Base-by-base conservation (phyloP, 1,140 invertebrate genomes). In the Drosophila littoralis region DNA sequence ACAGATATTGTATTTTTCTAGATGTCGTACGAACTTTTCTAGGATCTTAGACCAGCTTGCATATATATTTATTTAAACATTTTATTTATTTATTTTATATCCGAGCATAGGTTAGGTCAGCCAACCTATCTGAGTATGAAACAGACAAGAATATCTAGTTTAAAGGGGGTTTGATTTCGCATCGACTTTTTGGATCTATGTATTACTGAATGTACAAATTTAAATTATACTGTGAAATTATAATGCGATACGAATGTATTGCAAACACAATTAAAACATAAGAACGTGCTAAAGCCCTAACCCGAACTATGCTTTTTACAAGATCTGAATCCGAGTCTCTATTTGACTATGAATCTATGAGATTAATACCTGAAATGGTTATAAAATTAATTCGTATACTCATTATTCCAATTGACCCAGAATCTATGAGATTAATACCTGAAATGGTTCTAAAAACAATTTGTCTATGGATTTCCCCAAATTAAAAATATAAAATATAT, bases 1-100 rank as follows among this genome's bases (percentile, higher is more conserved):
- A 52, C 42, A 0, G 66, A 68, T 51, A 15, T 68, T 3, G 0
- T 12, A 12, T 58, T 38, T 38, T 38, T 10, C 13, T 55, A 55
- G 6, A 7, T 10, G 6, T n/a, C 7, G 6, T n/a, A 13, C 1
- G 6, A 42, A 7, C 40, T 42, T 12, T 42, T 6, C 40, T 1
- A 42, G 2, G 22, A 42, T 6, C 40, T n/a, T 42, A 42, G 22
- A 28, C 22, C 12, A 42, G 5, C 17, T 17, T 22, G 45, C 15
- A 42, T 15, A 28, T 48, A 17, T 52, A n/a, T 52, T 13, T 35
- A 7, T 35, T 52, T 51, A 32, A 12, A 51, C 6, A 51, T 54
- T 54, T 0, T 8, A 15, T 15, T 35, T 6, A 17, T 15, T 15
- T 36, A 2, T 36, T 54, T n/a, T 32, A 7, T 9, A 6, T 22